Conservation (phyloP, 2,888 invertebrate genomes). For the Acanthosepion esculentum region DNA sequence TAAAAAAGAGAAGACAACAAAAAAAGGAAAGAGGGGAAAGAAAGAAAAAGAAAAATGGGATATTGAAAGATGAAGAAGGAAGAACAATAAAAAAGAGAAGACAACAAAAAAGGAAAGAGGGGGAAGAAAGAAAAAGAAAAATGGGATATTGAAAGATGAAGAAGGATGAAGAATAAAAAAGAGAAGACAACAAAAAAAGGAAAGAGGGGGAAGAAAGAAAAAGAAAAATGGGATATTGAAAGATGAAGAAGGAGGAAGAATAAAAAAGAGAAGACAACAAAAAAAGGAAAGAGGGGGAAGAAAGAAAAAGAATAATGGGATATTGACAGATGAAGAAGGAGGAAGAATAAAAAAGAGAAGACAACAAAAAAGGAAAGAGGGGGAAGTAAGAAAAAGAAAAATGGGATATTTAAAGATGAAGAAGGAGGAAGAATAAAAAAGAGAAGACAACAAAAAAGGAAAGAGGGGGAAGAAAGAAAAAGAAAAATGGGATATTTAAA, state of each 20-base stretch:
- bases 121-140: not conserved
- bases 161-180: no score
- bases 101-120: no score
- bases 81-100: not conserved
- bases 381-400: not conserved
- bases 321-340: not conserved
- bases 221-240: no score
- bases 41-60: no score
- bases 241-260: no score
- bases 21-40: no score
- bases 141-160: no score
- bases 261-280: no score
- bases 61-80: accelerated
- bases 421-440: not conserved
- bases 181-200: no score
- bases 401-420: not conserved
- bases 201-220: not conserved
- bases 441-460: not conserved
- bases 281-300: no score
- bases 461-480: no score
- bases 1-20: no score
- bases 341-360: not conserved
- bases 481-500: not conserved
- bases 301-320: not conserved
- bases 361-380: not conserved